Base-by-base conservation (phyloP, 2,797 vertebrate species). In the Propithecus deckenii region DNA sequence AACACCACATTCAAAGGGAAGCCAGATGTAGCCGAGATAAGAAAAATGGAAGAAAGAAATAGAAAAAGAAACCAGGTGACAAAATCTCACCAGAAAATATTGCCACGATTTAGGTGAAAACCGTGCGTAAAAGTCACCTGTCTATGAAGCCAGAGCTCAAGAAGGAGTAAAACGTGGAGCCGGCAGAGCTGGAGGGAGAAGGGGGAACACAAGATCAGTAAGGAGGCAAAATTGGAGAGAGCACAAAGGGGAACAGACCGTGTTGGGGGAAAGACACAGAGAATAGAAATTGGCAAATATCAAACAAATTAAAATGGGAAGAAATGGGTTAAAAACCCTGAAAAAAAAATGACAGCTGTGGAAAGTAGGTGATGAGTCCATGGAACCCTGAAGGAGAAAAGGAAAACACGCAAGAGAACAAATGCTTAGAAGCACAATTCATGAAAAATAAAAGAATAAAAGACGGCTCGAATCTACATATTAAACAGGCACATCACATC, bases 361-460 rank as follows among this genome's bases (percentile, higher is more conserved):
- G 23, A 1, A 18, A 23, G 41, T 1, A 32, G 28, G 14, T 5
- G 55, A 14, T 9, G 18, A 50, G 5, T 13, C 20, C 11, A 4
- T 0, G 28, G 18, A 1, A 8, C 3, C 10, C 5, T 6, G 2
- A 20, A 23, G 76, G 48, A 38, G 14, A 25, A 50, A 57, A 35
- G 0, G 7, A 43, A 55, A 23, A 35, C 18, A 23, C 3, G 11
- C 32, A 38, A 35, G 18, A 72, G 57, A 63, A 65, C 14, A 72
- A 17, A 52, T n/a, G 17, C 35, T 78, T 17, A 61, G 1, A 84
- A 59, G 9, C 18, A 46, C 11, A 32, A 25, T 2, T n/a, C 35
- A 67, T 59, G 28, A 35, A 41, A 22, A 35, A 35, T 13, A 30
- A 1, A 52, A 50, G 28, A 55, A 30, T 17, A 1, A 30, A 89